These are phyloP conservation scores for Holothuria glaberrima DNA, from an alignment of 35 echinoderm and acorn worm species.

Conservation along the genomic window DNA sequence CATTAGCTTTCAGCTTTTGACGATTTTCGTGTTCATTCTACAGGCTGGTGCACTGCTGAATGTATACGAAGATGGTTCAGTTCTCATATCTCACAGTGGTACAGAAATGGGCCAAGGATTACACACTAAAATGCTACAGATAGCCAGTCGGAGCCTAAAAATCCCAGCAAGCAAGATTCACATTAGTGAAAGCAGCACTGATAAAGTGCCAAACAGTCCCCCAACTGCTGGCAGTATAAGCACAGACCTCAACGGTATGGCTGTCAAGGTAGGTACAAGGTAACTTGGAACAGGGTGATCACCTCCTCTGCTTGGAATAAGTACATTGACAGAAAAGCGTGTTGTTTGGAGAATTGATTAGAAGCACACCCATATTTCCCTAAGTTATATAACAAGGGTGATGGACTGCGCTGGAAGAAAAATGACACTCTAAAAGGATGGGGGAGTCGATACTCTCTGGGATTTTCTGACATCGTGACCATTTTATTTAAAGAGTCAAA, in stretches of 20 bases:
- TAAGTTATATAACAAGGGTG: too few species aligned
- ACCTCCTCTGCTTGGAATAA: too few species aligned
- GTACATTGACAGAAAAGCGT: too few species aligned
- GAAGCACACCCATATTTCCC: too few species aligned
- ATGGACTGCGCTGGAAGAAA: too few species aligned
- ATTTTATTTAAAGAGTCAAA: too few species aligned
- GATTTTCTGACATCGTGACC: too few species aligned
- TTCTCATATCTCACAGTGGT: slow-evolving; percentile 28
- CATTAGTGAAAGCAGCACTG: slow-evolving; percentile 38
- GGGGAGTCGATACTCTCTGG: too few species aligned
- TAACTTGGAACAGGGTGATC: too few species aligned
- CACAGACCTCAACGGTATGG: slow-evolving; percentile 35
- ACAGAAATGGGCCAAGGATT: slow-evolving; percentile 41
- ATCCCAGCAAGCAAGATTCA: slow-evolving; percentile 10
- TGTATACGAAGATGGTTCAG: slow-evolving; percentile 42
- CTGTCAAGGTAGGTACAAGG: slow-evolving; percentile 16
- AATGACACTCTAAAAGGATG: too few species aligned
- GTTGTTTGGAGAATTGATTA: too few species aligned
- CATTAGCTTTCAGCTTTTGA: too few species aligned
- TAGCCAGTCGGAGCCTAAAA: slow-evolving; percentile 20
- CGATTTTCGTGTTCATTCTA: neutral
- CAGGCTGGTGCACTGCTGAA: slow-evolving; percentile 40
- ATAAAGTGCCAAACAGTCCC: slow-evolving; percentile 12
- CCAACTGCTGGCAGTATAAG: slow-evolving; percentile 42
- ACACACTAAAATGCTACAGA: slow-evolving; percentile 37